phyloP scores from a whole-genome alignment of 1,140 invertebrate species.

The Lordiphosa collinella region DNA sequence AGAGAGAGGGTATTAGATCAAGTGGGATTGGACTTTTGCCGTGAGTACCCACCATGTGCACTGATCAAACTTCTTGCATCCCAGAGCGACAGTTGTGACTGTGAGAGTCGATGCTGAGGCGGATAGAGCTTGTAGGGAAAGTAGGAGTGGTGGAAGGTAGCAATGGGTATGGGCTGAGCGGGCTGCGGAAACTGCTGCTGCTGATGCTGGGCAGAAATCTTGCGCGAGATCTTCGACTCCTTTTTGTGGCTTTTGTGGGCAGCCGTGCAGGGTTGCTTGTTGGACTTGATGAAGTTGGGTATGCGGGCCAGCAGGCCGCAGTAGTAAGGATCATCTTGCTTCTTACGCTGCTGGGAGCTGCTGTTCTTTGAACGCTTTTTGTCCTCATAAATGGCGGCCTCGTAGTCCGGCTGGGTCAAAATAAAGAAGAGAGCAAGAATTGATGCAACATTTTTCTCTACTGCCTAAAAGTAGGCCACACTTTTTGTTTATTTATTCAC shows the following conservation, averaged over 20 bases:
- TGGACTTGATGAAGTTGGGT: slow-evolving; percentile 87
- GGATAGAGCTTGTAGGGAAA: slow-evolving; percentile 75
- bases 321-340: slow-evolving; percentile 89
- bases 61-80: slow-evolving; percentile 78
- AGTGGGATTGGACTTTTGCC: not conserved
- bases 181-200: slow-evolving; percentile 45
- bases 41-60: slow-evolving; percentile 55
- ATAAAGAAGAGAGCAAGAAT: not conserved
- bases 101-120: slow-evolving; percentile 70
- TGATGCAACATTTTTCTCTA: not conserved
- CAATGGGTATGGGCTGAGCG: slow-evolving; percentile 66
- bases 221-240: slow-evolving; percentile 71
- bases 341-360: slow-evolving; percentile 76
- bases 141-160: slow-evolving; percentile 72
- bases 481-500: not conserved
- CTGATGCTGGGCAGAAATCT: slow-evolving; percentile 69
- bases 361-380: slow-evolving; percentile 64
- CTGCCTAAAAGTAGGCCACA: not conserved
- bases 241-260: slow-evolving; percentile 66
- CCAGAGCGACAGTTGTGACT: slow-evolving; percentile 77
- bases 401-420: slow-evolving; percentile 65
- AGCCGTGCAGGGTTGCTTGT: slow-evolving; percentile 46
- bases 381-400: slow-evolving; percentile 48
- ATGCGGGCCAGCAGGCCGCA: slow-evolving; percentile 89
- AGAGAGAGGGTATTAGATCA: not conserved